A percentile compares a stretch with the other conserved stretches of the same genome.
Evolutionary conservation across 1,140 invertebrate genomes (phyloP).

Genomic region (Brachionus paranguensis): DNA sequence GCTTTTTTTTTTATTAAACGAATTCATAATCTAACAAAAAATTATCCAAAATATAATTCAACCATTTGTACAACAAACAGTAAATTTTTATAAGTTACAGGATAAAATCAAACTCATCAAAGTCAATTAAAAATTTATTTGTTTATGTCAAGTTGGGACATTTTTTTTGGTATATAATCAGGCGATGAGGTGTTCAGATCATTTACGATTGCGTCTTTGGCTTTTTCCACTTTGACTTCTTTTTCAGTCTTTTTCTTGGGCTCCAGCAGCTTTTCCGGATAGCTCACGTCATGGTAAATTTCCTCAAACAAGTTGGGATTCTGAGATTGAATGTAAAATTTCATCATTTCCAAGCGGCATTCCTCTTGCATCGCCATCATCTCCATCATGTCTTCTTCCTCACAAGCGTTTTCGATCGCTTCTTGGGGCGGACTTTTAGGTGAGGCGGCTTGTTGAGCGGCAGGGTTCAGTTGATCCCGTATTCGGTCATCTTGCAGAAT

Average conservation of each 20-base stretch:
- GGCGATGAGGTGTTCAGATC: background rate
- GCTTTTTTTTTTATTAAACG: background rate
- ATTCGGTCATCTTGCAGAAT: constrained; percentile 6
- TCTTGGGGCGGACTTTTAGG: background rate
- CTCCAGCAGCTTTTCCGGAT: constrained; percentile 1
- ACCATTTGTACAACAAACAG: background rate
- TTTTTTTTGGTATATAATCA: background rate
- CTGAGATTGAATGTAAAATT: constrained; percentile 39
- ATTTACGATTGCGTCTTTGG: background rate
- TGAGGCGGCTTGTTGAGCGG: background rate
- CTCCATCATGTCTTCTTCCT: constrained; percentile 26
- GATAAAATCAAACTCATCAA: background rate
- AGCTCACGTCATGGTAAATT: constrained; percentile 26
- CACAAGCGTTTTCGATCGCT: background rate
- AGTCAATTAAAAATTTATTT: background rate
- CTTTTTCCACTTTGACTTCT: background rate
- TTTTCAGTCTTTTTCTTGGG: background rate
- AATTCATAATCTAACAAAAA: background rate
- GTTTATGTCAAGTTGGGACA: background rate
- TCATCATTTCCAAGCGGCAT: constrained; percentile 38
- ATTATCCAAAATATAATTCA: constrained; percentile 2
- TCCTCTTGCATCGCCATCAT: constrained; percentile 40
- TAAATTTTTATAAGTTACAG: background rate
- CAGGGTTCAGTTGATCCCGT: background rate
- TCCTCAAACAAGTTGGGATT: constrained; percentile 26